These are phyloP conservation scores for Caenorhabditis wallacei DNA, from an alignment of 2,888 invertebrate species.

Conservation along the genomic window DNA sequence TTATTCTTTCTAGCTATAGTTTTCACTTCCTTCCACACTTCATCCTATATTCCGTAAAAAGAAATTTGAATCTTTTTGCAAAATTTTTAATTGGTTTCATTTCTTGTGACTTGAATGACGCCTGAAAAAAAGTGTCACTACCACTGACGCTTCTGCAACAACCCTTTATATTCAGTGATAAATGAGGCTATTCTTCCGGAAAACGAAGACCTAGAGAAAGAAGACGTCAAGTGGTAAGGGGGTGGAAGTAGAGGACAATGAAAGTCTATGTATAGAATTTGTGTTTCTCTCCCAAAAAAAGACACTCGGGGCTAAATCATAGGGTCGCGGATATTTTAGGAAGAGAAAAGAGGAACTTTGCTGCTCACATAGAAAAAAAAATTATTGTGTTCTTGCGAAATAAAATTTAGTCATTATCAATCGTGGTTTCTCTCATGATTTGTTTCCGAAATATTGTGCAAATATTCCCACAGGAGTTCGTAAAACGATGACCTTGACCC, in stretches of 20 bases:
- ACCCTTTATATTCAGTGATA: conserved; percentile 23
- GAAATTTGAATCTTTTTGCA: conserved; percentile 36
- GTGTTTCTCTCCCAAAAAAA: background rate
- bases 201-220: background rate
- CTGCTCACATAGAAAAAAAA: too few species aligned
- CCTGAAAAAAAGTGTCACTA: conserved; percentile 24
- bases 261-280: conserved; percentile 17
- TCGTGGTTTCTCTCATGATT: background rate
- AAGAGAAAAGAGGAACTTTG: too few species aligned
- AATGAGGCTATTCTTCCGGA: conserved; percentile 25
- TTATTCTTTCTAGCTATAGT: background rate
- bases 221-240: conserved; percentile 22
- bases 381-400: background rate
- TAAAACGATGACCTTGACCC: background rate
- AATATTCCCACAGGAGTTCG: conserved; percentile 7
- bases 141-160: background rate
- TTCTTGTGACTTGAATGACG: conserved; percentile 12
- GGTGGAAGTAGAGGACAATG: conserved; percentile 19
- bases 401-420: background rate
- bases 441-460: background rate
- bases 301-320: background rate
- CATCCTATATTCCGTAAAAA: conserved; percentile 10
- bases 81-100: background rate
- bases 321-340: conserved; percentile 2
- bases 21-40: conserved; percentile 9